phyloP scores from a whole-genome alignment of 2,797 vertebrate species.

The Sebastes nivosus region DNA sequence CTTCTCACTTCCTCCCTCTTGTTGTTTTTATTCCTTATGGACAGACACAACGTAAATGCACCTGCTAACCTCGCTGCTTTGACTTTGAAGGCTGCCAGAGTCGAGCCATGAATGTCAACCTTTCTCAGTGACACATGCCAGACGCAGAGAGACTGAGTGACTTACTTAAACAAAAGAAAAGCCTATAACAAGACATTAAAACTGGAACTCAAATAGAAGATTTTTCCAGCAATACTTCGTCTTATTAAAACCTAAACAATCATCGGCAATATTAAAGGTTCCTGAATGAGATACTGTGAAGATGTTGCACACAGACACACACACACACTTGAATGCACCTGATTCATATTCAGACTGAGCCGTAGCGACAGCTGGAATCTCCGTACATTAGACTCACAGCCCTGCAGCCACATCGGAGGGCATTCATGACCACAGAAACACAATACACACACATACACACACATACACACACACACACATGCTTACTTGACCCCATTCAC shows the following conservation, averaged over 20 bases:
- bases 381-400: slow-evolving; percentile 54
- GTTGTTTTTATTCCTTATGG: not conserved
- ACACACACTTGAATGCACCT: slow-evolving; percentile 31
- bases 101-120: not conserved
- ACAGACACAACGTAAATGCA: not conserved
- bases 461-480: not conserved
- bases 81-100: not conserved
- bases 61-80: slow-evolving; percentile 3
- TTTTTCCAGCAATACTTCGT: not conserved
- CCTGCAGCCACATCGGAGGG: slow-evolving; percentile 46
- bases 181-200: not conserved
- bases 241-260: not conserved
- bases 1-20: not conserved
- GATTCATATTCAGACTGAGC: slow-evolving; percentile 57
- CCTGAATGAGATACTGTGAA: not conserved
- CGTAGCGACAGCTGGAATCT: slow-evolving; percentile 60
- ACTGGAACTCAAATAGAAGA: not conserved
- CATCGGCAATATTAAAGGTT: not conserved
- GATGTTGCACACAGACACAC: slow-evolving; percentile 5
- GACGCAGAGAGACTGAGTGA: not conserved
- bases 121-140: not conserved
- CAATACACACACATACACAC: not conserved
- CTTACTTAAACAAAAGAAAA: not conserved
- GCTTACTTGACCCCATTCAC: slow-evolving; percentile 44
- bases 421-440: slow-evolving; percentile 24